Conservation (phyloP, 2,888 invertebrate species). For the Norana najaformis region DNA sequence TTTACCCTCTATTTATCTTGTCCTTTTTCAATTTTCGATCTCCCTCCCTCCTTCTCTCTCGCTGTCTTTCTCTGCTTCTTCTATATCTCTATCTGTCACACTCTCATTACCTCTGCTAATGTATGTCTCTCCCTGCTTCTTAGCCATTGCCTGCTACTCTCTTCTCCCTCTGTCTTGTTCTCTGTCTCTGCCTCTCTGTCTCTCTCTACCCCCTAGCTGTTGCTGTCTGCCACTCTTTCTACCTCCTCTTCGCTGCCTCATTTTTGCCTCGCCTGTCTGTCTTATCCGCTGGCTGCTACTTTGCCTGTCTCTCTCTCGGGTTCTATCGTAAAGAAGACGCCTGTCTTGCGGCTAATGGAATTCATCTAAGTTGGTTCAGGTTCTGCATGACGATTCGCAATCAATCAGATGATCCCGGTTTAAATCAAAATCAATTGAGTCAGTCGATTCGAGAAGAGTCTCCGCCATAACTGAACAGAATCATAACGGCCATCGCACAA, state of each 20-base stretch:
- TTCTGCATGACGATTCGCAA: constrained; percentile 3
- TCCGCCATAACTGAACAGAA: too few species aligned
- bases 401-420: constrained; percentile 1
- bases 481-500: too few species aligned
- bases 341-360: constrained; percentile 7
- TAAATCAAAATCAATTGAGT: neutral
- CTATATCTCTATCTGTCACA: neutral
- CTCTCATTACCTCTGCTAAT: too few species aligned
- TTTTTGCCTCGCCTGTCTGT: neutral
- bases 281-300: neutral
- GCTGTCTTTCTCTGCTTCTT: neutral
- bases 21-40: neutral
- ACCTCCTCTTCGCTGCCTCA: neutral
- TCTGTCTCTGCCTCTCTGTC: neutral
- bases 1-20: neutral
- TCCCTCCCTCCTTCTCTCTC: neutral
- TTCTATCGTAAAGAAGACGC: neutral
- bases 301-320: neutral
- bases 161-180: neutral
- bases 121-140: neutral
- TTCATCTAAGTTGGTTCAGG: neutral
- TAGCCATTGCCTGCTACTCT: neutral
- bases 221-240: neutral
- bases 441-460: neutral
- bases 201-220: too few species aligned